Evolutionary conservation across 2,113 vertebrate species (phyloP), one percentile per base, ranked within the genome.

Genomic region (Pseudopipra pipra): DNA sequence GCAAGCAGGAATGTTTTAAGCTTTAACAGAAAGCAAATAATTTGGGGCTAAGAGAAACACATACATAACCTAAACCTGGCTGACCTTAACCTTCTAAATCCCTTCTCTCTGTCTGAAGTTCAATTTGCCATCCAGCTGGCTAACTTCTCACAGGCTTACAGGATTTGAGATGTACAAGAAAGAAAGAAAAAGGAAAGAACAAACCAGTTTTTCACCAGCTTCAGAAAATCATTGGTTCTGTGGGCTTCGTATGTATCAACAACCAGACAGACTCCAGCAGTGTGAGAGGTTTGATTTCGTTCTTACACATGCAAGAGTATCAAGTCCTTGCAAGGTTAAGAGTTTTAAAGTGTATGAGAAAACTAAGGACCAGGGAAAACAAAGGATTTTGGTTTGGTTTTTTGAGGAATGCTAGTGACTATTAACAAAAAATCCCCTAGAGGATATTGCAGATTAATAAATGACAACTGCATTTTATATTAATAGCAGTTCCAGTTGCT

Each of bases 391-490:
- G 31, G 16, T 46, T 47, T 35, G 10, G 0, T 20, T 75, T 68
- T 75, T 78, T 83, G 25, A 75, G 62, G 18, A 33, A 68, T 73
- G 12, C 1, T 70, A 30, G 20, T 51, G 46, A 35, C 58, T 30
- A 54, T 82, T 80, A 73, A 51, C 22, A 82, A 82, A 93, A 84
- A 70, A 27, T 72, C 3, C 28, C 58, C n/a, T 46, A 58, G n/a
- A 94, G 12, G 28, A 93, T 76, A 91, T 63, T 91, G 25, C 14
- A 89, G 73, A 93, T 87, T 89, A 87, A 87, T 70, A 89, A 71
- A 73, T 62, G 31, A 92, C 33, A 33, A 58, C 6, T 79, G n/a
- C 85, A 85, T 78, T 89, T 92, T 87, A 68, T 68, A 87, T 75
- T 66, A 78, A 71, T 43, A 94, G 12, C 13, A 24, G 18, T 82